phyloP scores from a whole-genome alignment of 2,888 invertebrate species.

The Platypus cylindrus region DNA sequence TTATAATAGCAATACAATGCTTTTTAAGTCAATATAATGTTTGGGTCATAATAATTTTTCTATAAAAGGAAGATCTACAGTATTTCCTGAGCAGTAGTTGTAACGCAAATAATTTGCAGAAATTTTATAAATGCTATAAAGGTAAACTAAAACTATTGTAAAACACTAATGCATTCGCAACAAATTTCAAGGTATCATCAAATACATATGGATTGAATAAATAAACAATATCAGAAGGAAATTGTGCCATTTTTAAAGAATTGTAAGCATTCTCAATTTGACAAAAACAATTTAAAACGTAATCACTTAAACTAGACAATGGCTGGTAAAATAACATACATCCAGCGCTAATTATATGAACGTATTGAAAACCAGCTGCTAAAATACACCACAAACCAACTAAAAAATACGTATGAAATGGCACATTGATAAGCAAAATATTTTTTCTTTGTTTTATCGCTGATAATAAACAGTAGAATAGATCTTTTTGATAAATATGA shows the following conservation, averaged over 20 bases:
- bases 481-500: slow-evolving; percentile 20
- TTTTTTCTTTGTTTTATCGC: slow-evolving; percentile 17
- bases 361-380: slow-evolving; percentile 20
- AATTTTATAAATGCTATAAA: no score
- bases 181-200: no score
- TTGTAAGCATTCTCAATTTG: slow-evolving; percentile 14
- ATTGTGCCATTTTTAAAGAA: slow-evolving; percentile 6
- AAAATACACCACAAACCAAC: slow-evolving; percentile 28
- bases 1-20: no score
- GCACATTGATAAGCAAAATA: slow-evolving; percentile 26
- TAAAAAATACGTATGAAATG: slow-evolving; percentile 29
- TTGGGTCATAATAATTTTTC: no score
- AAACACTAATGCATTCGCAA: no score
- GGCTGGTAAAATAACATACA: slow-evolving; percentile 16
- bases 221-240: slow-evolving; percentile 20
- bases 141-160: no score
- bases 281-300: slow-evolving; percentile 12
- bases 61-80: no score
- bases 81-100: no score
- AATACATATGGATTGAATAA: slow-evolving; percentile 18
- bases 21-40: no score
- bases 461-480: slow-evolving; percentile 18
- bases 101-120: no score
- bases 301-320: slow-evolving; percentile 2
- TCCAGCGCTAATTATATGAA: slow-evolving; percentile 22